These are phyloP conservation scores for Nymphalis polychloros DNA, from an alignment of 2,888 invertebrate species.

Conservation along the genomic window DNA sequence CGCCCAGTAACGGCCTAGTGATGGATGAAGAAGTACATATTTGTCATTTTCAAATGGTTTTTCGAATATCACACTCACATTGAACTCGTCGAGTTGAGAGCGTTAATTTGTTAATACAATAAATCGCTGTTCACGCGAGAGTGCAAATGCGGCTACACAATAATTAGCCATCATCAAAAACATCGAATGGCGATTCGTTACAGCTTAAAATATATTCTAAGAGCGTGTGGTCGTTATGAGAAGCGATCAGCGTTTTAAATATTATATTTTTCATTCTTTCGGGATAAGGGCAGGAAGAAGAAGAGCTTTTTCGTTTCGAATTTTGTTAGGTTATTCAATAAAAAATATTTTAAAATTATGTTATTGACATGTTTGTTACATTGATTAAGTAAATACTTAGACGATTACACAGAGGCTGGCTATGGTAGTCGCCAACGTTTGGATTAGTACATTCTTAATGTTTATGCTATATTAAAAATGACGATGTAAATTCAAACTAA, in stretches of 20 bases:
- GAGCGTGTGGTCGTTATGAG: slow-evolving; percentile 5
- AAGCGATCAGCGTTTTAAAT: background rate
- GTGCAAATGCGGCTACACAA: slow-evolving; percentile 26
- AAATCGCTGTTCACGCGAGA: slow-evolving; percentile 18
- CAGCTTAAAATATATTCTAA: slow-evolving; percentile 54
- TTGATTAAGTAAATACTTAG: background rate
- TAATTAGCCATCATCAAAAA: slow-evolving; percentile 54
- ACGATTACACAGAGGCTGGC: background rate
- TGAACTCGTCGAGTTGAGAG: background rate
- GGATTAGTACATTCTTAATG: too few relatives aligned
- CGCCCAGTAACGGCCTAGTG: too few relatives aligned
- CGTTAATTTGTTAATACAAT: background rate
- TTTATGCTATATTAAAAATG: too few relatives aligned
- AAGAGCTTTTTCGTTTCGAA: too few relatives aligned
- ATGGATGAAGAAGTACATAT: too few relatives aligned
- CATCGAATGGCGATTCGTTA: slow-evolving; percentile 65
- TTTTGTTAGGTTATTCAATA: too few relatives aligned
- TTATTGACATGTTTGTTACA: background rate
- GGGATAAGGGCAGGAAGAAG: too few relatives aligned
- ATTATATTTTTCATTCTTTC: background rate
- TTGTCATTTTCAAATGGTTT: too few relatives aligned
- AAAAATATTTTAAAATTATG: too few relatives aligned
- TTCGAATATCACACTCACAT: too few relatives aligned
- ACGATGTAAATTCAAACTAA: too few relatives aligned
- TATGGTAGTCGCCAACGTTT: too few relatives aligned